A percentile compares a stretch with the other conserved stretches of the same genome.
Conservation (phyloP, 2,113 vertebrate genomes). For the Phylloscopus trochiloides region DNA sequence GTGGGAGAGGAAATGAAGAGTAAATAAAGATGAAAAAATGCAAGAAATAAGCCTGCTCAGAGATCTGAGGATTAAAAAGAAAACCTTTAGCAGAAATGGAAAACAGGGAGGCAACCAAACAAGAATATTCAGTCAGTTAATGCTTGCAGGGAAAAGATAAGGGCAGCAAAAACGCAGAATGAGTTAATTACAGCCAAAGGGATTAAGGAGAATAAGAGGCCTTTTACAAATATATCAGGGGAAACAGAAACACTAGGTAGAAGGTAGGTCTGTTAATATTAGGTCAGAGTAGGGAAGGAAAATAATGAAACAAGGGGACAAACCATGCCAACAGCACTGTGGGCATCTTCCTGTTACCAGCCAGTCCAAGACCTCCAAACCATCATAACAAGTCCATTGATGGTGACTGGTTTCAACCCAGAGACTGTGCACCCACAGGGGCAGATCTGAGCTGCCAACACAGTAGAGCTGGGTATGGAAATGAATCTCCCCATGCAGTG, state of each 20-base stretch:
- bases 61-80: constrained; percentile 65
- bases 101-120: constrained; percentile 70
- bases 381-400: not conserved
- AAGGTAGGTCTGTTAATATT: constrained; percentile 62
- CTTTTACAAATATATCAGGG: constrained; percentile 67
- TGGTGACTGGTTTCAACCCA: not conserved
- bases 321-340: constrained; percentile 4
- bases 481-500: not conserved
- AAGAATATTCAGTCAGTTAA: constrained; percentile 70
- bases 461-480: not conserved
- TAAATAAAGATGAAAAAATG: constrained; percentile 24
- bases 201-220: constrained; percentile 64
- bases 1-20: not conserved
- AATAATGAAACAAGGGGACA: constrained; percentile 44
- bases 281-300: constrained; percentile 45
- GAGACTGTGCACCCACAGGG: not conserved
- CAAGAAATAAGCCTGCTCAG: constrained; percentile 43
- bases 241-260: constrained; percentile 65
- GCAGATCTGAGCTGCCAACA: not conserved
- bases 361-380: not conserved
- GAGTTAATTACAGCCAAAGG: constrained; percentile 72
- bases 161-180: constrained; percentile 68
- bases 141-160: constrained; percentile 69
- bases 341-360: constrained; percentile 13
- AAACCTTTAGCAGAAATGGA: constrained; percentile 61